Conservation (phyloP, 1,140 invertebrate species). For the Drosophila ogumai region DNA sequence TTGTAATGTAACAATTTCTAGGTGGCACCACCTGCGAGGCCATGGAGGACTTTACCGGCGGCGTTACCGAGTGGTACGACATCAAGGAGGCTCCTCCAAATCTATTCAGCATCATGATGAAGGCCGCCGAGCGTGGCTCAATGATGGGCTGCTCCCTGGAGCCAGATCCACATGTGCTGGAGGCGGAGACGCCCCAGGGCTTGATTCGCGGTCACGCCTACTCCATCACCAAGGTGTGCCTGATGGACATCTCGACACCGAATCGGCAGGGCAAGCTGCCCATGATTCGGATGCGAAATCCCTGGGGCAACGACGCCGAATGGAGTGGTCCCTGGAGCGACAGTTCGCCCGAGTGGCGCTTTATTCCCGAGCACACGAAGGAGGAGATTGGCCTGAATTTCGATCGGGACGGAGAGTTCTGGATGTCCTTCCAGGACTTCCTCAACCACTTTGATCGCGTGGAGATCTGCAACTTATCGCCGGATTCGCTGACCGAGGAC, state of each 20-base stretch:
- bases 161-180: slow-evolving; percentile 94
- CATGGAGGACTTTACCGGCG: slow-evolving; percentile 99
- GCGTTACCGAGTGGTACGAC: slow-evolving; percentile 98
- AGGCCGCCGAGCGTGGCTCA: slow-evolving; percentile 96
- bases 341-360: slow-evolving; percentile 96
- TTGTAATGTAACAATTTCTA: not conserved
- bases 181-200: slow-evolving; percentile 95
- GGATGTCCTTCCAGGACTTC: slow-evolving; percentile 97
- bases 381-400: slow-evolving; percentile 95
- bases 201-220: slow-evolving; percentile 98
- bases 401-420: slow-evolving; percentile 99
- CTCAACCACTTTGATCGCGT: slow-evolving; percentile 90
- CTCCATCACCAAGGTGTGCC: slow-evolving; percentile 96
- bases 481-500: slow-evolving; percentile 94
- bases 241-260: slow-evolving; percentile 94
- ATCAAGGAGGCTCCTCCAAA: slow-evolving; percentile 94
- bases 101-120: slow-evolving; percentile 95
- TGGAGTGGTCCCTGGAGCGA: slow-evolving; percentile 99
- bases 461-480: slow-evolving; percentile 98
- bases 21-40: slow-evolving; percentile 99
- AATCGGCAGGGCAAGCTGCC: slow-evolving; percentile 93
- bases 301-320: slow-evolving; percentile 99
- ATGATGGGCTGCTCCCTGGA: slow-evolving; percentile 99
- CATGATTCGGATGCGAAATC: slow-evolving; percentile 94
- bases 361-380: slow-evolving; percentile 95